A percentile compares a stretch with the other conserved stretches of the same genome.
Evolutionary conservation across 2,888 invertebrate genomes (phyloP).

Genomic region (Phyllotreta cruciferae): DNA sequence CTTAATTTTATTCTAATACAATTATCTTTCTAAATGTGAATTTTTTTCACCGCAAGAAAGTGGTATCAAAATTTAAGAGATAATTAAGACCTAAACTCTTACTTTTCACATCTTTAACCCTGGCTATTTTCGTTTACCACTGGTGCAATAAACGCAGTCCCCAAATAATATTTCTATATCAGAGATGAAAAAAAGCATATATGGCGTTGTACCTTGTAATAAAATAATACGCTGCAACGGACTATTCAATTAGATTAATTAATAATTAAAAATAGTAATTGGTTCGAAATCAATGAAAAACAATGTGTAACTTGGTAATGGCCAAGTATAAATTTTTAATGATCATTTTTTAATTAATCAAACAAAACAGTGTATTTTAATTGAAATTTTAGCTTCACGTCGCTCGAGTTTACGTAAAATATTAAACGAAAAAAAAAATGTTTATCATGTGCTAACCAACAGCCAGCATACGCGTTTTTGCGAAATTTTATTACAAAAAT

Average conservation of each 20-base stretch:
- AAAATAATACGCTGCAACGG: conserved; percentile 38
- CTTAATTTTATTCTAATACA: no score
- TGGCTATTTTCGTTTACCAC: not conserved
- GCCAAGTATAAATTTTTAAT: conserved; percentile 42
- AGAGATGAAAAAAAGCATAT: conserved; percentile 12
- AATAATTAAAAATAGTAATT: conserved; percentile 49
- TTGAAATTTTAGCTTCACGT: conserved; percentile 41
- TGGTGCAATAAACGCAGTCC: not conserved
- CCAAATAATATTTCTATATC: conserved; percentile 8
- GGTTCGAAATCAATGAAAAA: conserved; percentile 44
- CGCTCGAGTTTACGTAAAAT: conserved; percentile 26
- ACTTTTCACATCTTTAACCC: no score
- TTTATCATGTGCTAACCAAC: not conserved
- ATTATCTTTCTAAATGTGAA: no score
- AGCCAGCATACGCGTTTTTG: not conserved
- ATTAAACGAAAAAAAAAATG: conserved; percentile 25
- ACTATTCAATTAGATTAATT: conserved; percentile 45
- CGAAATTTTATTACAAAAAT: not conserved
- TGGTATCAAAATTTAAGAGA: no score
- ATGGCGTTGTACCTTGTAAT: conserved; percentile 23
- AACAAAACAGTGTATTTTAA: conserved; percentile 43
- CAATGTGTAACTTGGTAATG: conserved; percentile 38
- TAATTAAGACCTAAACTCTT: no score
- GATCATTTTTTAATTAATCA: conserved; percentile 43
- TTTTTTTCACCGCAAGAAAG: no score